A percentile compares a stretch with the other conserved stretches of the same genome.
Conservation (phyloP, 2,797 vertebrate genomes). For the Poecilia velifera region DNA sequence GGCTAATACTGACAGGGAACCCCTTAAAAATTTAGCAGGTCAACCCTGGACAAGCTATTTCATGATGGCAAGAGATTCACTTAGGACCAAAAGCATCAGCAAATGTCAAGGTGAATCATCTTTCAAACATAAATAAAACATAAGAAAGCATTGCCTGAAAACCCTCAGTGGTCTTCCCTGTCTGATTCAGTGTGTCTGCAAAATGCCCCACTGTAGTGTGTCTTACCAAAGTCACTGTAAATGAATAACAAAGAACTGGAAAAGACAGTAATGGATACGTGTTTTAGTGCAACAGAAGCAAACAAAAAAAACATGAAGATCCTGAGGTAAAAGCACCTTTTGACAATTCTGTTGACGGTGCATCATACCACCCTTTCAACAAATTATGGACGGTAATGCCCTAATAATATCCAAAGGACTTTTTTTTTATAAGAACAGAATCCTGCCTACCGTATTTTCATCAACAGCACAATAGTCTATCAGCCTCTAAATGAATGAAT, state of each 20-base stretch:
- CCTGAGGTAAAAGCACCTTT: conserved; percentile 47
- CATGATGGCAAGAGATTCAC: conserved; percentile 58
- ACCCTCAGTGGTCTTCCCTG: conserved; percentile 53
- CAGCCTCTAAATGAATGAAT: not conserved
- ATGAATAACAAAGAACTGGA: not conserved
- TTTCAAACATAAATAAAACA: conserved; percentile 74
- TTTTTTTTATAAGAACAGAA: conserved; percentile 5
- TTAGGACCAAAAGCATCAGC: conserved; percentile 64
- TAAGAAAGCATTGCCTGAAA: conserved; percentile 59
- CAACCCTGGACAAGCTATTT: conserved; percentile 58
- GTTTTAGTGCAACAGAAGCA: conserved; percentile 8
- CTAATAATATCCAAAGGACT: not conserved
- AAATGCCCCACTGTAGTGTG: conserved; percentile 35
- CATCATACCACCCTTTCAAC: conserved; percentile 16
- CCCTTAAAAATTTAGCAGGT: conserved; percentile 71
- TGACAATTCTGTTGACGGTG: conserved; percentile 46
- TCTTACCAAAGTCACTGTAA: conserved; percentile 22
- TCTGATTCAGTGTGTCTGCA: conserved; percentile 51
- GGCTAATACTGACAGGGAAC: conserved; percentile 32
- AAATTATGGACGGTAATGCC: conserved; percentile 25
- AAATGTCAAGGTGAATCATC: conserved; percentile 73
- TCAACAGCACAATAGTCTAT: not conserved
- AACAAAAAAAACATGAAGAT: not conserved
- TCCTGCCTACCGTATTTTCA: not conserved
- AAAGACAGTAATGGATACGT: conserved; percentile 8